Conservation (phyloP, 2,113 vertebrate genomes). For the Dendropsophus ebraccatus region DNA sequence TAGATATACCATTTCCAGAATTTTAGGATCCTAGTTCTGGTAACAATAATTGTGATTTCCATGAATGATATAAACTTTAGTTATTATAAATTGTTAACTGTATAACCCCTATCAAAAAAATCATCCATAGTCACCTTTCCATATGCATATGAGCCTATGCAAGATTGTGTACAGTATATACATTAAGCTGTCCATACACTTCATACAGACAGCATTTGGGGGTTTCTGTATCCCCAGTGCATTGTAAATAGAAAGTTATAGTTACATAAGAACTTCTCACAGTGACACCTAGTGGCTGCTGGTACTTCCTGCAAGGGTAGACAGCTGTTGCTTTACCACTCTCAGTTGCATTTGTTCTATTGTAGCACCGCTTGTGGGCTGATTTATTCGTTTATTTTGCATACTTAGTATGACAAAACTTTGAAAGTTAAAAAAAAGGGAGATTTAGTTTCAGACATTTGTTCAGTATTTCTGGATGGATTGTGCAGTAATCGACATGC, state of each 20-base stretch:
- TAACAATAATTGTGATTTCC: neutral
- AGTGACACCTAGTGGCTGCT: constrained; percentile 32
- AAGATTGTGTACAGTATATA: no score
- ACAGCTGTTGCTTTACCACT: no score
- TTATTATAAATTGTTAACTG: neutral
- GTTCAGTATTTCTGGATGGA: no score
- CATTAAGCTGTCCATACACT: neutral
- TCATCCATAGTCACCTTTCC: no score
- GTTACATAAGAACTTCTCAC: neutral
- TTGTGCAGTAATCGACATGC: no score
- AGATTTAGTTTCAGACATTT: no score
- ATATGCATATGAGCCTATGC: no score
- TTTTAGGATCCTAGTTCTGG: neutral
- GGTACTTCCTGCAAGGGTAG: neutral
- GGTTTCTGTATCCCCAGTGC: neutral
- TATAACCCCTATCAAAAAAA: neutral
- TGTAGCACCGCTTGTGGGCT: no score
- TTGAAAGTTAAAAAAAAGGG: no score
- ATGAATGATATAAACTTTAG: neutral
- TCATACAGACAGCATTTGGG: neutral
- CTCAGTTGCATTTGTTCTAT: no score
- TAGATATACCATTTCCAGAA: neutral
- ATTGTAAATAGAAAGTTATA: neutral
- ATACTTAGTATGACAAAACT: no score
- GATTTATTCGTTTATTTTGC: no score